Percentiles rank a stretch among this genome's conserved stretches.
These are phyloP conservation scores for Brachyhypopomus occidentalis DNA, from an alignment of 2,113 vertebrate species.

Conservation along the genomic window DNA sequence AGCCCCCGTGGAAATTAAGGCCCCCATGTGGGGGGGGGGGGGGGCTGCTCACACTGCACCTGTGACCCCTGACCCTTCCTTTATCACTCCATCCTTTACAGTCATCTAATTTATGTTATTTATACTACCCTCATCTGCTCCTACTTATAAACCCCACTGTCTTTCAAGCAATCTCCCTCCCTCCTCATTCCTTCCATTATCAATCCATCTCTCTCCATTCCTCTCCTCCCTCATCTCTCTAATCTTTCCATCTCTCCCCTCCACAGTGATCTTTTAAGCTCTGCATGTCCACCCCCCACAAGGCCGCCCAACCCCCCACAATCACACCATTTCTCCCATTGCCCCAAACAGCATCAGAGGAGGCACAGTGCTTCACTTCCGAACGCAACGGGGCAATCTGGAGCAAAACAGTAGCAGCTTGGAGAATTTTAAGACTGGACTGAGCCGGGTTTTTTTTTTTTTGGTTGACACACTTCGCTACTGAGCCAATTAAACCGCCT, in stretches of 20 bases:
- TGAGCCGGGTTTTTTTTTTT: slow-evolving; percentile 26
- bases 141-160: slow-evolving; percentile 10
- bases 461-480: background rate
- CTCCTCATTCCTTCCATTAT: slow-evolving; percentile 33
- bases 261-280: background rate
- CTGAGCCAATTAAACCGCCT: background rate
- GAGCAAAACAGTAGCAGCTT: slow-evolving; percentile 33
- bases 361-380: slow-evolving; percentile 12
- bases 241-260: slow-evolving; percentile 20
- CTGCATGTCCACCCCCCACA: background rate
- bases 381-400: slow-evolving; percentile 19
- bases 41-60: background rate
- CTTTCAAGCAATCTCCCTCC: slow-evolving; percentile 2
- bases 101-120: background rate
- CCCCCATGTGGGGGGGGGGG: background rate
- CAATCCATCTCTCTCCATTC: slow-evolving; percentile 27
- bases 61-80: slow-evolving; percentile 6
- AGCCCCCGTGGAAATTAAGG: background rate
- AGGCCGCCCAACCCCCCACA: background rate
- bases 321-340: background rate
- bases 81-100: background rate
- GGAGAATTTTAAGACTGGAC: slow-evolving; percentile 28
- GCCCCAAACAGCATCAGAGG: background rate
- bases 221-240: slow-evolving; percentile 15
- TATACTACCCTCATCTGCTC: background rate